phyloP scores from a whole-genome alignment of 1,140 invertebrate species.

The Pseudoatta argentina region DNA sequence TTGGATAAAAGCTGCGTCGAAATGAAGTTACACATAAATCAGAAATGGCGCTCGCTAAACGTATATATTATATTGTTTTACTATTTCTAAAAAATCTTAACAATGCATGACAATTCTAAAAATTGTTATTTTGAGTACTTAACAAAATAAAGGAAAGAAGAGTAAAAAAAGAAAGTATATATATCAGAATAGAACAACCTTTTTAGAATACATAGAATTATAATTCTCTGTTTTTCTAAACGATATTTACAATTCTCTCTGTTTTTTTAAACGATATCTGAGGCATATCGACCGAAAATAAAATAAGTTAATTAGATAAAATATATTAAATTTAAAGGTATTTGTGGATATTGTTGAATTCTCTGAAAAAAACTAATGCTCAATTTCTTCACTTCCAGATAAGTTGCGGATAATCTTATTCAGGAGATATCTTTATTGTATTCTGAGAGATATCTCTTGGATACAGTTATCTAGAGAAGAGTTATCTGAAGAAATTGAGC shows the following conservation, averaged over 20 bases:
- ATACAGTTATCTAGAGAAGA: too few species aligned
- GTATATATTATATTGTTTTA: not conserved
- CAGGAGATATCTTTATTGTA: too few species aligned
- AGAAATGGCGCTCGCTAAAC: not conserved
- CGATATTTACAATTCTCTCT: too few species aligned
- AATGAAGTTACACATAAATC: not conserved
- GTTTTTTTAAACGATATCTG: too few species aligned
- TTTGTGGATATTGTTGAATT: not conserved
- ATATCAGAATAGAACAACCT: too few species aligned
- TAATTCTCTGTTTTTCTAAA: too few species aligned
- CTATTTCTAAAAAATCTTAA: not conserved
- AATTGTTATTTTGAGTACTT: not conserved
- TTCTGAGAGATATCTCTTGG: too few species aligned
- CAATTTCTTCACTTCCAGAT: too few species aligned
- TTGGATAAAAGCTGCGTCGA: not conserved
- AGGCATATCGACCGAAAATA: not conserved
- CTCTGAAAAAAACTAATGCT: not conserved
- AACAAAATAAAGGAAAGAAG: not conserved
- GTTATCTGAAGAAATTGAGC: too few species aligned
- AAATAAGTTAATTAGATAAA: not conserved
- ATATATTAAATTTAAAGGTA: not conserved
- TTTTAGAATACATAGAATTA: too few species aligned
- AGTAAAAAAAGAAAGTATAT: too few species aligned
- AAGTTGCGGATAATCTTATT: too few species aligned
- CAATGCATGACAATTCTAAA: not conserved